A percentile compares a stretch with the other conserved stretches of the same genome.
These are phyloP conservation scores for Scrobipalpa costella DNA, from an alignment of 2,888 invertebrate species.

Conservation along the genomic window DNA sequence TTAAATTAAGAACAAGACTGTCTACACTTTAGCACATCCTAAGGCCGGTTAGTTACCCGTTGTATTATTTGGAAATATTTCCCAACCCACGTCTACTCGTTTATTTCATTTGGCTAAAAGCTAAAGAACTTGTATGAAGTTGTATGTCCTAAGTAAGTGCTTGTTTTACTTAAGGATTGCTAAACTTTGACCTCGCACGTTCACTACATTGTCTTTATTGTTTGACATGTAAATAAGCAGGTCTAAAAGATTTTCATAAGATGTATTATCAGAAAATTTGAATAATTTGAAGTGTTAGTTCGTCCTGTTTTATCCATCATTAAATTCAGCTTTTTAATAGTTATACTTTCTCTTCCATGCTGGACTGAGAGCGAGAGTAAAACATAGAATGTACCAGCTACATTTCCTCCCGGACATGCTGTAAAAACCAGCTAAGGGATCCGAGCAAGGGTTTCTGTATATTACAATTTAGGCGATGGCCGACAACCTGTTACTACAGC, in stretches of 20 bases:
- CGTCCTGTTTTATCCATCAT: too few relatives aligned
- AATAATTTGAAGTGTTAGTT: not conserved
- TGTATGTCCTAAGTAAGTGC: not conserved
- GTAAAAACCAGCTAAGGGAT: too few relatives aligned
- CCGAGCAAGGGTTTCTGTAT: too few relatives aligned
- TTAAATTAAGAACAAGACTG: not conserved
- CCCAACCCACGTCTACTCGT: not conserved
- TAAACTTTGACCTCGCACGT: slow-evolving; percentile 14
- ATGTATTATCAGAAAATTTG: not conserved
- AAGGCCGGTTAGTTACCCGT: not conserved
- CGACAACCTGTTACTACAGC: too few relatives aligned
- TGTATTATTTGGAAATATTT: not conserved
- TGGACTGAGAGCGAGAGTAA: too few relatives aligned
- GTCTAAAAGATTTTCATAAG: not conserved
- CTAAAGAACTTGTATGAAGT: not conserved
- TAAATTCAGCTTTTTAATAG: too few relatives aligned
- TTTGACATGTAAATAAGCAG: not conserved
- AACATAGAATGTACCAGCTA: too few relatives aligned
- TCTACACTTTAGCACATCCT: not conserved
- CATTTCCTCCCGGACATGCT: too few relatives aligned
- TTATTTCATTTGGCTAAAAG: slow-evolving; percentile 5
- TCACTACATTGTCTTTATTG: not conserved
- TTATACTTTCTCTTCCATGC: too few relatives aligned
- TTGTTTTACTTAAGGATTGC: slow-evolving; percentile 10
- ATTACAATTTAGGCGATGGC: too few relatives aligned